A percentile compares a stretch with the other conserved stretches of the same genome.
phyloP scores from a whole-genome alignment of 2,797 vertebrate species.

The Petrocephalus schoutedeni region DNA sequence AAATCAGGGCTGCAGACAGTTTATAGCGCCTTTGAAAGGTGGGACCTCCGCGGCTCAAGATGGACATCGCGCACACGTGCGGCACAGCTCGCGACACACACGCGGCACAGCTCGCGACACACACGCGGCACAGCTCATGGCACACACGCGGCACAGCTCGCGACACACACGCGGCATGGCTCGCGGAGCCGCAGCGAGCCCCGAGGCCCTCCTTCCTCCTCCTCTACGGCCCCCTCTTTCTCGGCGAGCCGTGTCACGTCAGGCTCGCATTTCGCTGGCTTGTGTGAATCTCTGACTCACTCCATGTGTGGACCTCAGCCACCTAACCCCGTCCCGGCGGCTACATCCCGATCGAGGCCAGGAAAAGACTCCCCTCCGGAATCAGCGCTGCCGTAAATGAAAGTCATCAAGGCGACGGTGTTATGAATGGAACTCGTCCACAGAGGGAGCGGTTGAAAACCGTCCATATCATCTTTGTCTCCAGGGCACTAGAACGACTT shows the following conservation, averaged over 20 bases:
- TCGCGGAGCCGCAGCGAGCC: too few species aligned
- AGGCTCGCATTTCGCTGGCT: background rate
- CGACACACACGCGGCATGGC: background rate
- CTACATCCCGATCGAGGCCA: background rate
- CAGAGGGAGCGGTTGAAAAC: background rate
- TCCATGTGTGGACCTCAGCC: background rate
- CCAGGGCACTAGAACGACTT: background rate
- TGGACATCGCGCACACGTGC: background rate
- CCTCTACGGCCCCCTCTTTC: background rate
- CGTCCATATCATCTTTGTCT: background rate
- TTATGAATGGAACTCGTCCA: background rate
- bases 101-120: too few species aligned
- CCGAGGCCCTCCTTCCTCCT: background rate
- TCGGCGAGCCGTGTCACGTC: background rate
- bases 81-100: too few species aligned
- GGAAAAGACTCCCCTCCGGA: background rate
- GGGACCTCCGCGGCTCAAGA: background rate
- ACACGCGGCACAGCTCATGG: too few species aligned
- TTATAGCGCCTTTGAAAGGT: background rate
- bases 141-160: too few species aligned
- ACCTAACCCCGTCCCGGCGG: background rate
- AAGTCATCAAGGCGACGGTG: background rate
- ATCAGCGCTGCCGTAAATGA: background rate
- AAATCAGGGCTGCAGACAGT: background rate
- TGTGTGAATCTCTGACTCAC: background rate